phyloP scores from a whole-genome alignment of 2,888 invertebrate genomes.

The Chymomyza procnemis region DNA sequence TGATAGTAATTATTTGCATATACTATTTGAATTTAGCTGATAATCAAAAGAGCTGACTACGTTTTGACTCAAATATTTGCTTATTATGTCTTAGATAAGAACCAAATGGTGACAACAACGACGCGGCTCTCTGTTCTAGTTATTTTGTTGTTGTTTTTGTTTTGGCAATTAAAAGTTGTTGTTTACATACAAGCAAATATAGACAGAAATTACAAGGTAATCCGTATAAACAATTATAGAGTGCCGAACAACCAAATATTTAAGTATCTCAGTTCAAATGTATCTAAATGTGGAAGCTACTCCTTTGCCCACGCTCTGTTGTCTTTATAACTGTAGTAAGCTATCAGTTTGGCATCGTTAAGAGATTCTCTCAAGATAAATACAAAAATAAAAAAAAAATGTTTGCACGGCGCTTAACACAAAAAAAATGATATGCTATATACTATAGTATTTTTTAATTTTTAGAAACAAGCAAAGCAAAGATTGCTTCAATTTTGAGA shows the following conservation, averaged over 20 bases:
- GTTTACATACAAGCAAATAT: conserved; percentile 30
- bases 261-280: background rate
- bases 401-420: conserved; percentile 32
- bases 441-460: no score
- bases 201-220: background rate
- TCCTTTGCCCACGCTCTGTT: background rate
- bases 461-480: no score
- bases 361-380: conserved; percentile 36
- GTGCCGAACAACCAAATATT: background rate
- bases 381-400: conserved; percentile 35
- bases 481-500: no score
- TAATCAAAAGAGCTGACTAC: conserved; percentile 36
- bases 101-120: background rate
- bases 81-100: conserved; percentile 19
- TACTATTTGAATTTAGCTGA: conserved; percentile 37
- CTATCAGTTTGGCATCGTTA: conserved; percentile 48
- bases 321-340: conserved; percentile 5
- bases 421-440: no score
- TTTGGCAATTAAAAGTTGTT: conserved; percentile 55
- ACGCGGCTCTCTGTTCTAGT: background rate
- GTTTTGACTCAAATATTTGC: conserved; percentile 12
- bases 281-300: background rate
- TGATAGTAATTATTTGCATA: conserved; percentile 42
- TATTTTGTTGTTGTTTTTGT: conserved; percentile 25
- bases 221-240: background rate